phyloP scores from a whole-genome alignment of 2,113 vertebrate species.

The Actinemys pallida region DNA sequence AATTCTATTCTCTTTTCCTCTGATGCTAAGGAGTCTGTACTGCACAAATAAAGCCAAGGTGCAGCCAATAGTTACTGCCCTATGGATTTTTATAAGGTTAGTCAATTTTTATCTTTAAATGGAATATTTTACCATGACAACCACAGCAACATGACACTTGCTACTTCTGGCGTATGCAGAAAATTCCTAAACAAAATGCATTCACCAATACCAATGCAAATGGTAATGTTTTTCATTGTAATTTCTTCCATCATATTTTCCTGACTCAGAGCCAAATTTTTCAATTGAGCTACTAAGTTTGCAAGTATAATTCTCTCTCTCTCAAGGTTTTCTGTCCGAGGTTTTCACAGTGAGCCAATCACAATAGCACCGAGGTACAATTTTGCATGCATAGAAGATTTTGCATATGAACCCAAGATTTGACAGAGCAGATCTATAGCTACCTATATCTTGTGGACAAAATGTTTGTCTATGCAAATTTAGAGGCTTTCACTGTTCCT shows the following conservation, averaged over 20 bases:
- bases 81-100: not conserved
- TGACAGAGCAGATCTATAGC: not conserved
- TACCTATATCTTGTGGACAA: not conserved
- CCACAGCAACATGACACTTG: not conserved
- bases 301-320: not conserved
- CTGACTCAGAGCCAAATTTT: not conserved
- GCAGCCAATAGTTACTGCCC: not conserved
- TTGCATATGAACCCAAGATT: not conserved
- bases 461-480: not conserved
- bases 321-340: not conserved
- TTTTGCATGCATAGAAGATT: not conserved
- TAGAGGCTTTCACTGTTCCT: not conserved
- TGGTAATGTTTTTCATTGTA: not conserved
- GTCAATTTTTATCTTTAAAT: not conserved
- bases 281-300: not conserved
- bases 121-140: not conserved
- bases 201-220: not conserved
- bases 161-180: not conserved
- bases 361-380: not conserved
- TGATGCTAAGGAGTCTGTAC: not conserved
- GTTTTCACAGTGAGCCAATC: not conserved
- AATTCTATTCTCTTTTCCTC: not conserved
- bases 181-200: not conserved
- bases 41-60: not conserved
- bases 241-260: not conserved